Evolutionary conservation across 2,888 invertebrate genomes (phyloP).

Genomic region (Flabesymbios commensalis): DNA sequence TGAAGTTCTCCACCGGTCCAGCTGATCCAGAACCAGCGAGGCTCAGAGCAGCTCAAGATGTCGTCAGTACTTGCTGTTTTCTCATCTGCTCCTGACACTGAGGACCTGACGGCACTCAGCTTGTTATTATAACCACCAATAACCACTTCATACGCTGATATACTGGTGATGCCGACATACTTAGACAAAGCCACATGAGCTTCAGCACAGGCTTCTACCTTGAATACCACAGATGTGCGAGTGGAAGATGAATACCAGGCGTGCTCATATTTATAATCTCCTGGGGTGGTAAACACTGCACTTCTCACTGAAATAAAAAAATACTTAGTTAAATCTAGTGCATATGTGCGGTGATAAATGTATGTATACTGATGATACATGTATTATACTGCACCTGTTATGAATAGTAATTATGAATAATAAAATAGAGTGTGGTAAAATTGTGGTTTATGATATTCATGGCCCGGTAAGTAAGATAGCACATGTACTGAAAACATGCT

Average conservation of each 20-base stretch:
- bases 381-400: no score
- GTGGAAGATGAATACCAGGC: not conserved
- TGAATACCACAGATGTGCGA: constrained; percentile 7
- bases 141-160: constrained; percentile 3
- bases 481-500: no score
- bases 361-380: no score
- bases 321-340: no score
- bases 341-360: no score
- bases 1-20: not conserved
- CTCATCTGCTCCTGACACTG: constrained; percentile 11
- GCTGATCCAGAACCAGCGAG: constrained; percentile 17
- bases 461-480: no score
- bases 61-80: not conserved
- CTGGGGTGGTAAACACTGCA: not conserved
- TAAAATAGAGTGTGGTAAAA: no score
- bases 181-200: constrained; percentile 10
- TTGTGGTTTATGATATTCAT: no score
- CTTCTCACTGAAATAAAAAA: no score
- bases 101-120: constrained; percentile 1
- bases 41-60: not conserved
- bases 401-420: no score
- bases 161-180: not conserved
- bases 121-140: constrained; percentile 4
- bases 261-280: no score
- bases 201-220: constrained; percentile 18